Conservation (phyloP, 2,888 invertebrate species). For the Parascotia fuliginaria region DNA sequence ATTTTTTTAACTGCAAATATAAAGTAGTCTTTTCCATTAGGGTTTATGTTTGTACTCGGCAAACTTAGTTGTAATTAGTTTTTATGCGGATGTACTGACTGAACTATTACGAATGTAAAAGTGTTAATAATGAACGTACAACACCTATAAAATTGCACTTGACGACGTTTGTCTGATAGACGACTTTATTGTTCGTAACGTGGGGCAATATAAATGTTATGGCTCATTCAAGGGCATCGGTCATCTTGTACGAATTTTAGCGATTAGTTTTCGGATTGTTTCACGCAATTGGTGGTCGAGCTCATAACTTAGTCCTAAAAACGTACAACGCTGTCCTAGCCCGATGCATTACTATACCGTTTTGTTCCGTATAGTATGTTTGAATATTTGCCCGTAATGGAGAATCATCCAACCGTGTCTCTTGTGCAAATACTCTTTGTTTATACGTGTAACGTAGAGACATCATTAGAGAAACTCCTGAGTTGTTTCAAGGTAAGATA, state of each 20-base stretch:
- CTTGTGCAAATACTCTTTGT: conserved; percentile 2
- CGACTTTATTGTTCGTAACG: conserved; percentile 22
- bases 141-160: conserved; percentile 13
- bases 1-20: no score
- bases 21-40: no score
- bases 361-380: not conserved
- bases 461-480: conserved; percentile 1
- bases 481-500: conserved; percentile 2
- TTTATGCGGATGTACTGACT: no score
- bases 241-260: conserved; percentile 24
- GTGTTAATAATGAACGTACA: conserved; percentile 12
- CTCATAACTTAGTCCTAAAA: conserved; percentile 41
- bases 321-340: conserved; percentile 29
- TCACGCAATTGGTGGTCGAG: conserved; percentile 27
- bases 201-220: conserved; percentile 30
- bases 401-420: not conserved
- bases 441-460: conserved; percentile 1
- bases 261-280: conserved; percentile 24
- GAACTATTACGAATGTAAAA: no score
- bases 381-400: not conserved
- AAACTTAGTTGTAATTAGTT: no score
- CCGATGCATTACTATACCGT: conserved; percentile 18
- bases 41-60: no score
- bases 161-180: conserved; percentile 18
- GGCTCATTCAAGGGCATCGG: conserved; percentile 24